Percentiles rank a stretch among this genome's conserved stretches.
These are phyloP conservation scores for Muntiacus reevesi DNA, from an alignment of 2,113 vertebrate species.

Conservation along the genomic window DNA sequence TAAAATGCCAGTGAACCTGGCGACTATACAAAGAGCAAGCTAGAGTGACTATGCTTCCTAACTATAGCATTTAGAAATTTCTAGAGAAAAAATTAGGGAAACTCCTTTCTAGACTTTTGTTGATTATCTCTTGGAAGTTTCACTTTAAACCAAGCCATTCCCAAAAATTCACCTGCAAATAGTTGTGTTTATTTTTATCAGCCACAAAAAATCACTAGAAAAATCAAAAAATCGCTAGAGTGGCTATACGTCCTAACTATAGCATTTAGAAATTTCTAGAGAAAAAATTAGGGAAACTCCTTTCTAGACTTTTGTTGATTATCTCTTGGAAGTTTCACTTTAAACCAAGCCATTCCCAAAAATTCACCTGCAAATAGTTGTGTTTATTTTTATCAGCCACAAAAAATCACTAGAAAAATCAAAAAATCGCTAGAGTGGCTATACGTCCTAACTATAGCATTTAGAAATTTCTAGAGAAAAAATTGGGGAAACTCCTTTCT, in stretches of 20 bases:
- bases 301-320: neutral
- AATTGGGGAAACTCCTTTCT: neutral
- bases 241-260: neutral
- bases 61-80: neutral
- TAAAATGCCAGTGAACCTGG: neutral
- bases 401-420: conserved; percentile 37
- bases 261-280: neutral
- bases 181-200: conserved; percentile 69
- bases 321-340: no score
- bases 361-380: conserved; percentile 60
- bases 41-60: neutral
- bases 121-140: no score
- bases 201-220: conserved; percentile 49
- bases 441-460: neutral
- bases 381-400: conserved; percentile 67
- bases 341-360: no score
- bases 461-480: neutral
- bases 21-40: neutral
- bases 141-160: no score
- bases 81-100: neutral
- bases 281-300: neutral
- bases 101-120: neutral
- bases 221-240: neutral
- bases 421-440: fast-evolving
- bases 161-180: conserved; percentile 37